Percentiles rank a stretch among this genome's conserved stretches.
Evolutionary conservation across 2,888 invertebrate species (phyloP).

Genomic region (Apodemia duryi): DNA sequence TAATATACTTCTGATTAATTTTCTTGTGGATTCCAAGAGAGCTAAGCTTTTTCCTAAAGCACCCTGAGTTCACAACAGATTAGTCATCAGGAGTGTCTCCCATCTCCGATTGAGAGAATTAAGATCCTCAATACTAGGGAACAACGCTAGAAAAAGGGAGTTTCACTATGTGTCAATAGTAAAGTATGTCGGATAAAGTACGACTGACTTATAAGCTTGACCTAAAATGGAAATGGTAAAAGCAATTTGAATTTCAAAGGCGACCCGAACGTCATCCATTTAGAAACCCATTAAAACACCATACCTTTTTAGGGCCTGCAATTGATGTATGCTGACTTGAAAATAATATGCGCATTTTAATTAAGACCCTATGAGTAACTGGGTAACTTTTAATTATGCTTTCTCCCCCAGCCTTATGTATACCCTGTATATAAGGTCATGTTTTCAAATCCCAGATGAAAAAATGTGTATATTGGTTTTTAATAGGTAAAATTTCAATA

Average conservation of each 20-base stretch:
- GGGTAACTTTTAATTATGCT: background rate
- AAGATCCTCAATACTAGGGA: background rate
- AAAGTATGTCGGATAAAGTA: background rate
- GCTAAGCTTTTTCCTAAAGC: no score
- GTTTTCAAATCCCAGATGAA: no score
- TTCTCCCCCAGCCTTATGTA: background rate
- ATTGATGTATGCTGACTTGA: constrained; percentile 9
- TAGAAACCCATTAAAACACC: constrained; percentile 10
- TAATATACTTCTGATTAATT: no score
- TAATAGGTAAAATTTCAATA: no score
- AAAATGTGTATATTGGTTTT: no score
- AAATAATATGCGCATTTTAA: constrained; percentile 11
- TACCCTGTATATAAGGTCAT: background rate
- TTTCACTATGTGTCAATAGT: background rate
- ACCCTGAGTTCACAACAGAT: no score
- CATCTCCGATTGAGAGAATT: no score
- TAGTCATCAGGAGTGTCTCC: no score
- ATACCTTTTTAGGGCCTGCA: constrained; percentile 8
- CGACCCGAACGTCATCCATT: background rate
- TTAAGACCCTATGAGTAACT: background rate
- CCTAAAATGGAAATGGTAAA: background rate
- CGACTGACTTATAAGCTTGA: constrained; percentile 1
- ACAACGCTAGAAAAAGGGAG: background rate
- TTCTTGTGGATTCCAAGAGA: no score
- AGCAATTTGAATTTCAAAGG: constrained; percentile 11